Evolutionary conservation across 2,888 invertebrate genomes (phyloP), one percentile per base, ranked within the genome.

Genomic region (Idaea aversata): DNA sequence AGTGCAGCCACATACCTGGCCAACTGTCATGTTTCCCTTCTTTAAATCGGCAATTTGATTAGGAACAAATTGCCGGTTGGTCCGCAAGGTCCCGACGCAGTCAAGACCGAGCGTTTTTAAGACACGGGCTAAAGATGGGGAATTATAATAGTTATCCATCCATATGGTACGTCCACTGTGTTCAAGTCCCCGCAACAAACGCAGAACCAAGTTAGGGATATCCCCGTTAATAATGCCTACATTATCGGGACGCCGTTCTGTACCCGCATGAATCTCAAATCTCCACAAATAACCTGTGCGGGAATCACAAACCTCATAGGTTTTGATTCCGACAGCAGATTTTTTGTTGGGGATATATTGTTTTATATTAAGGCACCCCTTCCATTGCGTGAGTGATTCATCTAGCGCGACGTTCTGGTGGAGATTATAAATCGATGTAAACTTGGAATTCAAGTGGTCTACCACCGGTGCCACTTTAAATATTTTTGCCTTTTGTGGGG

Each of bases 91-190:
- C 0, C 75, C 76, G 0, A 72, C 72, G 15, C 69, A 70, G 63
- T 76, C 75, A 34, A 74, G 73, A 2, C 74, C 73, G 5, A 63
- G 5, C n/a, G 35, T 7, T 61, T 76, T 78, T 0, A 76, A 59
- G 3, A 36, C 5, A 7, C 75, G 64, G 2, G 76, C 74, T 0
- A 76, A 67, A 0, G 70, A 66, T 6, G 75, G 75, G 7, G 69
- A 71, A 34, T 71, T 74, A 59, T 72, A 76, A 59, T 35, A 72
- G 34, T 70, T 69, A 57, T 73, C 76, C 73, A 76, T 73, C 68
- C 67, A 71, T 2, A 74, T 35, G 57, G 61, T 63, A 63, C 72
- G 61, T 0, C 74, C 72, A 6, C 47, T 61, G 34, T 69, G 16
- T 25, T 71, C 72, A 0, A 74, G 66, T 5, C 72, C 72, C 15